Base-by-base conservation (phyloP, 2,113 vertebrate genomes). In the Narcine bancroftii region DNA sequence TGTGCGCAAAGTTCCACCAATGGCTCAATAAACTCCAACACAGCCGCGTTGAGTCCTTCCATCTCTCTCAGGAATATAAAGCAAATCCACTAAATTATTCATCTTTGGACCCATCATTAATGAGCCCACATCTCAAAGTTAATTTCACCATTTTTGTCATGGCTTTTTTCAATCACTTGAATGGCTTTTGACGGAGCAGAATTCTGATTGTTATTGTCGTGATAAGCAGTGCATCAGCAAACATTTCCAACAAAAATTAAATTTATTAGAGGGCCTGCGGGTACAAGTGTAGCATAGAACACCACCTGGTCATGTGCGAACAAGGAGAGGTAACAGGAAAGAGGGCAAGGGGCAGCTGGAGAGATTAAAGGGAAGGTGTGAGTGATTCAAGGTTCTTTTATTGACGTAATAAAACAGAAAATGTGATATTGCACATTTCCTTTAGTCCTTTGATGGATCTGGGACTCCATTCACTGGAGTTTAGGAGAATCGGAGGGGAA, bases 191-290 rank as follows among this genome's bases (percentile, higher is more conserved):
- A 95, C 95, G 95, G 95, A 94, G 93, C 94, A 93, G 92, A 94
- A 94, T 95, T 60, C 33, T 6, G 10, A 33, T 47, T 29, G 69
- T 95, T 94, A 93, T 94, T 95, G 95, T 94, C 96, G 96, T 97
- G 96, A 95, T 95, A 95, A 96, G 94, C 95, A 96, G 95, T 96
- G 96, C 95, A 95, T 96, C 96, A 96, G 94, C 79, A 42, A 93
- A 94, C 93, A 92, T 65, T 95, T 95, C 94, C 93, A 93, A 95
- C 94, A 95, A 94, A 96, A 96, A 96, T 96, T 96, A 96, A 96
- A 96, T 96, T 95, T 96, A 95, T 94, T 93, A 94, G 93, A 93
- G 95, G 94, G 95, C 92, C 94, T 96, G 65, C 24, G 65, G 9
- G 94, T 94, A 92, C 93, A 95, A 95, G 94, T 0, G 0, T 96